Base-by-base conservation (phyloP, 2,113 vertebrate genomes). In the Neolamprologus caudopunctatus region DNA sequence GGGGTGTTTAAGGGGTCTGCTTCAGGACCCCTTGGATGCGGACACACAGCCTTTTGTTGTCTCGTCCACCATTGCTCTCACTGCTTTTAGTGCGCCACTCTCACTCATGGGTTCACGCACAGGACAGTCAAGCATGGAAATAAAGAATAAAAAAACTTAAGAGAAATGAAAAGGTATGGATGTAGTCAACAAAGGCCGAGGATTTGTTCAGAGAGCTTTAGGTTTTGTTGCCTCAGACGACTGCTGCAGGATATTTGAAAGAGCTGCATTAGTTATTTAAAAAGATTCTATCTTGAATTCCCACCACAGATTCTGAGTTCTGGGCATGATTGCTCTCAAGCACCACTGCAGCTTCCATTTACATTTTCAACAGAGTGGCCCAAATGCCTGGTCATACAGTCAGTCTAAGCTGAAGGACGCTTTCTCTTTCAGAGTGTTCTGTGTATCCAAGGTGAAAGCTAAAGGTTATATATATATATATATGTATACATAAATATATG, bases 1-100 rank as follows among this genome's bases (percentile, higher is more conserved):
- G 35, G 82, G 19, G 50, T 31, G 45, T 57, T 40, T 6, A 78
- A 45, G 68, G 37, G 37, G 26, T 66, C 82, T 79, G 80, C 84
- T 51, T 47, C n/a, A 13, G 82, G 86, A 89, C 83, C 81, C 53
- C 53, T 88, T 42, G 1, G n/a, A 88, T 79, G 84, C 9, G 73
- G 61, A 84, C 80, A 28, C 5, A 33, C 83, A 83, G 87, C 71
- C 89, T 91, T 94, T 93, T 93, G 89, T 92, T 91, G 87, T 90
- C 88, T 89, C 58, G 7, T 58, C 28, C 61, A 11, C 75, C 63
- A 47, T 71, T 51, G 37, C 71, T 58, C 55, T 89, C 51, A 6
- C n/a, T 68, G 82, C 80, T 83, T 75, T 83, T 51, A 40, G 45
- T 10, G 63, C 4, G 42, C 42, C 42, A 50, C 71, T 8, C 24